These are phyloP conservation scores for human DNA, from an alignment of 2,113 vertebrate genomes.

Conservation along the genomic window DNA sequence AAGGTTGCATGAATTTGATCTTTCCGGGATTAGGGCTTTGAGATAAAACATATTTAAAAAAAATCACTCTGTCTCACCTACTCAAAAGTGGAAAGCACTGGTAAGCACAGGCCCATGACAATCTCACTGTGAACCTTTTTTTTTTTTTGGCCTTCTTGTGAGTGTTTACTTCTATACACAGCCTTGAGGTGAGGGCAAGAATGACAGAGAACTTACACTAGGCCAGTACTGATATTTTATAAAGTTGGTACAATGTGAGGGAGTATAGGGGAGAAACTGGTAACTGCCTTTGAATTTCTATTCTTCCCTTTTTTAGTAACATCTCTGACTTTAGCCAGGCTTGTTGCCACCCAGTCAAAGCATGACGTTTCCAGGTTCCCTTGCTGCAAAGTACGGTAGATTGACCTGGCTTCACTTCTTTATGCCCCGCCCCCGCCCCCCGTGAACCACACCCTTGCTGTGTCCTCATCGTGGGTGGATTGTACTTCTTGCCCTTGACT, in stretches of 20 bases:
- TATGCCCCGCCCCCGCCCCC: no score
- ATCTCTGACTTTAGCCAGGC: neutral
- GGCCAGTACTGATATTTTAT: neutral
- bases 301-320: neutral
- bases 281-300: neutral
- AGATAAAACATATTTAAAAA: neutral
- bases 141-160: neutral
- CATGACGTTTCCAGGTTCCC: neutral
- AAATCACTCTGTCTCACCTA: neutral
- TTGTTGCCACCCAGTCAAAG: no score
- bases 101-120: fast-evolving
- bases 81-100: neutral
- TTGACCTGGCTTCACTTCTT: neutral
- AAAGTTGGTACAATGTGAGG: neutral
- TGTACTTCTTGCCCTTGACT: neutral
- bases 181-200: neutral
- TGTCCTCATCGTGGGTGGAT: fast-evolving
- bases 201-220: neutral
- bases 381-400: neutral
- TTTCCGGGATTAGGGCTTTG: neutral
- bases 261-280: neutral
- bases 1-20: neutral
- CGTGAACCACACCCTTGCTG: fast-evolving
- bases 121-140: fast-evolving
- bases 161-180: fast-evolving